Evolutionary conservation across 37 sponge, comb jelly and placozoan species (phyloP).

Genomic region (Aplysina aerophoba): DNA sequence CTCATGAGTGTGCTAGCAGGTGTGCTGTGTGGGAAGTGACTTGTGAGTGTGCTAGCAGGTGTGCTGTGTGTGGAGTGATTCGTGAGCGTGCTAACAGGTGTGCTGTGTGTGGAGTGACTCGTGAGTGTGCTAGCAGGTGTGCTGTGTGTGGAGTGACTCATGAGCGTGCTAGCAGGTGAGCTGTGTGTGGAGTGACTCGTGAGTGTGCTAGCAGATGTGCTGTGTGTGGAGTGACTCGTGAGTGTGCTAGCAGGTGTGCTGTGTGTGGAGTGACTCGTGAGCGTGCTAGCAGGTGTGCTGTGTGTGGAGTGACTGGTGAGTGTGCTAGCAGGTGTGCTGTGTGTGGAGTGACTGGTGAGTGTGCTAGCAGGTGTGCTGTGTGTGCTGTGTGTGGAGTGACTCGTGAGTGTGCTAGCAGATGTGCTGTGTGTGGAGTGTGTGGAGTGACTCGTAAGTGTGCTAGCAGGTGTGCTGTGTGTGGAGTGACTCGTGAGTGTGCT

Average conservation of each 20-base stretch:
- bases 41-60: not conserved
- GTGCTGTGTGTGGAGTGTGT: not conserved
- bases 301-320: too few species aligned
- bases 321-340: conserved; percentile 33
- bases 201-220: not conserved
- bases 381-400: not conserved
- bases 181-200: not conserved
- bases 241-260: conserved; percentile 38
- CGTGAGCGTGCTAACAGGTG: conserved; percentile 42
- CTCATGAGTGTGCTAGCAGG: too few species aligned
- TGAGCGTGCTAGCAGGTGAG: conserved; percentile 37
- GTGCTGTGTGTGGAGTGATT: too few species aligned
- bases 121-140: not conserved
- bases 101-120: not conserved
- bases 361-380: not conserved
- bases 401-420: conserved; percentile 15
- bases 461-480: conserved; percentile 19
- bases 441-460: not conserved
- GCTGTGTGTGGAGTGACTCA: too few species aligned
- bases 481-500: not conserved
- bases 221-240: too few species aligned
- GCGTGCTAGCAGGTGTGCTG: not conserved
- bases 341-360: not conserved
- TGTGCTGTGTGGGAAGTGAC: not conserved
- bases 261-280: not conserved